Percentiles rank a stretch among this genome's conserved stretches.
Evolutionary conservation across 2,888 invertebrate species (phyloP).

Genomic region (Melanophora roralis): DNA sequence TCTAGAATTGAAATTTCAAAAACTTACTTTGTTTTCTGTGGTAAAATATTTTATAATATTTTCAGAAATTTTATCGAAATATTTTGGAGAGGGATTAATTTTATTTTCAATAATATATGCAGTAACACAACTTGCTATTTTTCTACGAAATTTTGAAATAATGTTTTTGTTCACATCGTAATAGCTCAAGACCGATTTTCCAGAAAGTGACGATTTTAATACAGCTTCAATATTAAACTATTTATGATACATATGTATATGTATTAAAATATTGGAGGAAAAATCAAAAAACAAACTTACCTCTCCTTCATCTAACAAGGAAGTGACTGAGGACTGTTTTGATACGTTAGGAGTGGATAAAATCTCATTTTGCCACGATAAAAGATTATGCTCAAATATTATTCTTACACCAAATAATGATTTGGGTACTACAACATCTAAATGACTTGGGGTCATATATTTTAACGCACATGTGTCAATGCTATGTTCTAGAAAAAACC

Average conservation of each 20-base stretch:
- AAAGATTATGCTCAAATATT: not conserved
- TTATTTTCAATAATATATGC: not conserved
- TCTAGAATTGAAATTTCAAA: no score
- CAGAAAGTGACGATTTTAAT: not conserved
- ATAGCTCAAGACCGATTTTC: not conserved
- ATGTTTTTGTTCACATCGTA: not conserved
- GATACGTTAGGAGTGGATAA: not conserved
- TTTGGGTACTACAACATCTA: not conserved
- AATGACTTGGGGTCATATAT: constrained; percentile 9
- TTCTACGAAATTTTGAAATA: not conserved
- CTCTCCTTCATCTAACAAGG: not conserved
- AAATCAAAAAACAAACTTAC: not conserved
- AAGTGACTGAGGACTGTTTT: not conserved
- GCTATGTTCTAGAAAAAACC: not conserved
- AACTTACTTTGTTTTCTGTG: no score
- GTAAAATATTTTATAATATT: not conserved
- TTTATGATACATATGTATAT: not conserved
- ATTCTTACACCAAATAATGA: not conserved
- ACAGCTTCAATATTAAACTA: constrained; percentile 10
- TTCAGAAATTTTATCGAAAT: no score
- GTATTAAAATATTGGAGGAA: not conserved
- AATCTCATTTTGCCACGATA: not conserved
- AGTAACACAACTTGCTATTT: constrained; percentile 6
- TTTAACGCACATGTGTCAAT: not conserved
- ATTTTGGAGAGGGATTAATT: no score